Evolutionary conservation across 1,140 invertebrate species (phyloP).

Genomic region (Aphaenogaster ashmeadi): DNA sequence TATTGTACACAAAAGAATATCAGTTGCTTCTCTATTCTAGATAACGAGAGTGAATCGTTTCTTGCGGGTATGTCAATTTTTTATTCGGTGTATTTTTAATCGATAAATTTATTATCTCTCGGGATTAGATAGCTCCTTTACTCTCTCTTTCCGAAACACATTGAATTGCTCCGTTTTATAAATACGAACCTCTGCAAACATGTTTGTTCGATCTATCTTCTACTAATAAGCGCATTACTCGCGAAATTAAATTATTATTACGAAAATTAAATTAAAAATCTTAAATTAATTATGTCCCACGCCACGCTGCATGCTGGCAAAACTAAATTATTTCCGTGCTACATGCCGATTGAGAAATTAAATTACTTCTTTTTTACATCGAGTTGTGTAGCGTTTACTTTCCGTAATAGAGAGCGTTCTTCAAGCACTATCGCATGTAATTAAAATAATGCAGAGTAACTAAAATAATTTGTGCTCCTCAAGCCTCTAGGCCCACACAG

Average conservation of each 20-base stretch:
- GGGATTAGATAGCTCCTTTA: not conserved
- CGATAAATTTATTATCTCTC: not conserved
- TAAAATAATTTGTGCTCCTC: not conserved
- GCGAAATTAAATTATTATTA: constrained; percentile 23
- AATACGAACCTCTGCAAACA: not conserved
- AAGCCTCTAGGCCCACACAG: constrained; percentile 20
- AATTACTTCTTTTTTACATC: constrained; percentile 2
- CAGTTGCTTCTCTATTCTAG: constrained; percentile 8
- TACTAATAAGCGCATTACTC: not conserved
- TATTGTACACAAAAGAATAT: not conserved
- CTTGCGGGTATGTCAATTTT: not conserved
- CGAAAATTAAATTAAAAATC: not conserved
- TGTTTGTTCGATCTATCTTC: not conserved
- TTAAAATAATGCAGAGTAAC: constrained; percentile 7
- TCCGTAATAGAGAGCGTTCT: not conserved
- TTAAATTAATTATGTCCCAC: not conserved
- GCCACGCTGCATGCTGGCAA: not conserved
- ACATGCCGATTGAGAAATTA: not conserved
- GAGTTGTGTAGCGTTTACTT: not conserved
- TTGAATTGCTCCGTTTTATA: not conserved
- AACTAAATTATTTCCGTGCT: constrained; percentile 16
- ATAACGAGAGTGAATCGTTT: not conserved
- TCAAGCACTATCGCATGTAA: constrained; percentile 31
- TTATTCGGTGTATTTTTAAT: not conserved
- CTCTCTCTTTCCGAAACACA: not conserved